Base-by-base conservation (phyloP, 2,888 invertebrate genomes). In the Chouioia cunea region DNA sequence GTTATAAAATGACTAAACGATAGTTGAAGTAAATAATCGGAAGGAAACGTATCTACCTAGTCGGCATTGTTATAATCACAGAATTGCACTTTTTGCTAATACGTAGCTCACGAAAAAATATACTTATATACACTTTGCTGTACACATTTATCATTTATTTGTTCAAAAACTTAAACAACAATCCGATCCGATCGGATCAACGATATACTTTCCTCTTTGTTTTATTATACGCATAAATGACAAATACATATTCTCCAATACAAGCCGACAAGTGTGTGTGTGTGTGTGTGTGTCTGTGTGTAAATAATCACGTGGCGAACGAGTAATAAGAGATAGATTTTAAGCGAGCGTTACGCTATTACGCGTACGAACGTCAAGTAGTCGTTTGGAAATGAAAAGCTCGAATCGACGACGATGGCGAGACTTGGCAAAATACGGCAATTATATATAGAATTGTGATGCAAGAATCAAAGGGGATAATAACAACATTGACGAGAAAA, bases 81-180 rank as follows among this genome's bases (percentile, higher is more conserved):
- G 65, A 60, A 62, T 73, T 54, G 62, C 65, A 58, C 63, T 69
- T 56, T n/a, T 65, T 53, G n/a, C 58, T 62, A 65, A 23, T 64
- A 12, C 12, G 58, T 52, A 62, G 43, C 46, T 47, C 65, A 65
- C 62, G 36, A 69, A 69, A 73, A 71, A 68, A 72, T 65, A 72
- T 59, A 54, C n/a, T 22, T 72, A 65, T 72, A 56, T 72, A 68
- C 64, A 71, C 67, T 12, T 65, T 72, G 68, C 68, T 68, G 60
- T 67, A 71, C 66, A 67, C 18, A 4, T 64, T 44, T 44, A 23
- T 60, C 62, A 48, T 65, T 65, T 56, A 20, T 56, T 65, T 64
- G 16, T 16, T 27, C 6, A 16, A 60, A 57, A 58, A 15, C 52
- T 62, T 15, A 10, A 62, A 62, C 60, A 62, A 63, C 15, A 16